Evolutionary conservation across 2,113 vertebrate genomes (phyloP).

Genomic region (Naja naja): DNA sequence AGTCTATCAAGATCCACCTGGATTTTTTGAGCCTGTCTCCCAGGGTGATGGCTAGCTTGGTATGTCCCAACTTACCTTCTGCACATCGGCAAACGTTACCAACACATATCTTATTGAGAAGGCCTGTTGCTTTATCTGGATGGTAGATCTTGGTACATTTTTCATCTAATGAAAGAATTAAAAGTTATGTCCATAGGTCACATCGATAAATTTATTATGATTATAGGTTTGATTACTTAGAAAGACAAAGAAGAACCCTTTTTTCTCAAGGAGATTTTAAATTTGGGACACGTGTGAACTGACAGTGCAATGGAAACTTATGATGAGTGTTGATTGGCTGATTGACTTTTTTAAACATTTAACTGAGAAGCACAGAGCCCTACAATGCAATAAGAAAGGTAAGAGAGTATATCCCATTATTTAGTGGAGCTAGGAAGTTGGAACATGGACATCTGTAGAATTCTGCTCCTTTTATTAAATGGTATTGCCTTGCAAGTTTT

Average conservation of each 20-base stretch:
- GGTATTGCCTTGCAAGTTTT: background rate
- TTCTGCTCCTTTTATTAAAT: background rate
- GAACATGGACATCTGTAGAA: background rate
- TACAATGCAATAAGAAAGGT: background rate
- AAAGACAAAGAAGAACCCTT: background rate
- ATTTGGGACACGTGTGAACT: background rate
- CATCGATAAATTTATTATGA: background rate
- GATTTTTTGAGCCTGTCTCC: background rate
- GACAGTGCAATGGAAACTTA: background rate
- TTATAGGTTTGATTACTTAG: background rate
- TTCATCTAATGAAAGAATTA: conserved; percentile 40
- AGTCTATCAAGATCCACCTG: too few species aligned
- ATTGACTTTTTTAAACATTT: background rate
- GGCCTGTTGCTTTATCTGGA: conserved; percentile 20
- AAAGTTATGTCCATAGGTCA: background rate
- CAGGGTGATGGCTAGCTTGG: background rate
- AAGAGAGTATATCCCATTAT: background rate
- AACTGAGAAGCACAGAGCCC: background rate
- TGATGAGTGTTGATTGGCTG: background rate
- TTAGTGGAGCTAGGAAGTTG: background rate
- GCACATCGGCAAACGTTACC: conserved; percentile 60
- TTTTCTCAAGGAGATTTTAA: background rate
- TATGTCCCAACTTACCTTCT: conserved; percentile 50
- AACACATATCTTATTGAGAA: conserved; percentile 63
- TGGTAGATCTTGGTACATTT: conserved; percentile 62